Percentiles rank a stretch among this genome's conserved stretches.
phyloP scores from a whole-genome alignment of 2,797 vertebrate species.

The Babyrousa celebensis region DNA sequence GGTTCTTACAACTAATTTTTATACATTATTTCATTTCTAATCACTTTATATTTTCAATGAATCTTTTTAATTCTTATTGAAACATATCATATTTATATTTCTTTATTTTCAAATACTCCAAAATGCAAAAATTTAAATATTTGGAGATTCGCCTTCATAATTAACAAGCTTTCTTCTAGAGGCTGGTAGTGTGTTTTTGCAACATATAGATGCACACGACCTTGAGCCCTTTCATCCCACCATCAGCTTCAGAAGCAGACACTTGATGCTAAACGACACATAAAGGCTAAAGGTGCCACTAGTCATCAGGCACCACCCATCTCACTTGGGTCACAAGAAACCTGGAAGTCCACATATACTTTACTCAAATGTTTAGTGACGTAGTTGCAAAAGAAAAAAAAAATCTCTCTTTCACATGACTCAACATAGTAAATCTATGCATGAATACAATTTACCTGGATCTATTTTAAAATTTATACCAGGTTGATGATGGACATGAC shows the following conservation, averaged over 20 bases:
- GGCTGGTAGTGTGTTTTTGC: not conserved
- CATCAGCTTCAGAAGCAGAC: not conserved
- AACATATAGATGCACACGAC: not conserved
- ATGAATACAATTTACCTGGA: slow-evolving; percentile 31
- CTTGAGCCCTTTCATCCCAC: not conserved
- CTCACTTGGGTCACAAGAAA: not conserved
- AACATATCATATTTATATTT: not conserved
- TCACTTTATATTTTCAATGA: not conserved
- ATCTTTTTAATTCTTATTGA: slow-evolving; percentile 23
- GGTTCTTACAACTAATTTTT: not conserved
- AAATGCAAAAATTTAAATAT: slow-evolving; percentile 46
- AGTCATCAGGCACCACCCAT: not conserved
- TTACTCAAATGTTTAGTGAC: slow-evolving; percentile 34
- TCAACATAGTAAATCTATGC: slow-evolving; percentile 10
- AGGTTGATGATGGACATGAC: not conserved
- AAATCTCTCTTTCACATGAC: not conserved
- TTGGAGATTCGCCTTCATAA: slow-evolving; percentile 19
- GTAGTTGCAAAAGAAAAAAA: slow-evolving; percentile 55
- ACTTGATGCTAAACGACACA: not conserved
- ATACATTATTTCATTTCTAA: not conserved
- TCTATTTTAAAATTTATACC: slow-evolving; percentile 47
- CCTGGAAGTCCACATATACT: not conserved
- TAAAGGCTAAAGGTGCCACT: not conserved
- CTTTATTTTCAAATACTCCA: slow-evolving; percentile 64
- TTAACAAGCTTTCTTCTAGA: slow-evolving; percentile 37